Conservation (phyloP, 2,888 invertebrate genomes). For the Biston stratarius region DNA sequence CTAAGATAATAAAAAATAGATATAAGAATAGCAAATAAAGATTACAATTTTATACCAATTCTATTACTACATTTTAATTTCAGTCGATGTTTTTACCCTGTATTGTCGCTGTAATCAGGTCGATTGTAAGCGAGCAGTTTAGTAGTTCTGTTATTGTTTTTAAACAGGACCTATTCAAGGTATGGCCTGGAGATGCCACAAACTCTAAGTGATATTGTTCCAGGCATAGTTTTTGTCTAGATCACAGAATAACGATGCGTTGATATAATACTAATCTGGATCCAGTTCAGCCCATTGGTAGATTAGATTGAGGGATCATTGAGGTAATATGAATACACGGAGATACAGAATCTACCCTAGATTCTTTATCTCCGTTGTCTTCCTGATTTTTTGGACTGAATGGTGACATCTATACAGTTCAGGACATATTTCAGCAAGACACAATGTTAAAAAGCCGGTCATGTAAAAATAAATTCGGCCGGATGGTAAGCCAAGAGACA, state of each 20-base stretch:
- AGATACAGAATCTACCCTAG: no score
- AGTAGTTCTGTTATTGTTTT: no score
- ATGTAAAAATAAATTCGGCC: neutral
- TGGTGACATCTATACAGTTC: no score
- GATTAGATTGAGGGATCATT: neutral
- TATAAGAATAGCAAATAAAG: conserved; percentile 18
- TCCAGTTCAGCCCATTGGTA: neutral
- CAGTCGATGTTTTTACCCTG: neutral
- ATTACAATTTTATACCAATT: conserved; percentile 12
- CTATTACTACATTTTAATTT: conserved; percentile 13
- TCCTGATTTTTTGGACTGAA: no score
- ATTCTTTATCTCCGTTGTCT: no score
- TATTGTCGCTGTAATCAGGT: neutral
- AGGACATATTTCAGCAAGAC: neutral
- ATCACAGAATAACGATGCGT: neutral
- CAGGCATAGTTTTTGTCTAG: no score
- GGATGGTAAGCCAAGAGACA: neutral
- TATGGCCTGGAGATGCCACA: no score
- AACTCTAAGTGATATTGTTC: no score
- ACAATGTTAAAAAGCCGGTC: neutral
- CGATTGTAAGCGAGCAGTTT: neutral
- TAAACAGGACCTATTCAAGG: no score
- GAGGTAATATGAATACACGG: no score
- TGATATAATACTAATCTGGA: neutral
- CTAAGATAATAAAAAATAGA: conserved; percentile 17